Percentiles rank a stretch among this genome's conserved stretches.
Conservation (phyloP, 2,113 vertebrate species). For the Notarius quadriscutis region DNA sequence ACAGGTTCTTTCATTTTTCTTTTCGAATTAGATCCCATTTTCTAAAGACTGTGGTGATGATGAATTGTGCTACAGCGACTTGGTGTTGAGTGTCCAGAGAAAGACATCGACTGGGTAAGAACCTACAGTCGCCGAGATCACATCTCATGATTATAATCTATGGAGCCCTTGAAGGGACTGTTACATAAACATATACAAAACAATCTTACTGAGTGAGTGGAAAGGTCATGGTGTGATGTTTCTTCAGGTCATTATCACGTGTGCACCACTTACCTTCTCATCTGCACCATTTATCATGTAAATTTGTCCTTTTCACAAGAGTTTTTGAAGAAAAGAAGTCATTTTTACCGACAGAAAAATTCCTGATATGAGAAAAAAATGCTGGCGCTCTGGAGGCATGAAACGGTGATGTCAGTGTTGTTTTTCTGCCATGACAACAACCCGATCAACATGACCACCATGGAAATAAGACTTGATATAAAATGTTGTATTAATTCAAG, state of each 20-base stretch:
- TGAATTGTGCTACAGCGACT: constrained; percentile 77
- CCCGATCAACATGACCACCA: not conserved
- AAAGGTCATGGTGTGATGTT: too few relatives aligned
- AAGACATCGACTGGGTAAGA: constrained; percentile 63
- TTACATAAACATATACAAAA: too few relatives aligned
- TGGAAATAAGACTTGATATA: not conserved
- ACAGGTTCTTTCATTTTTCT: not conserved
- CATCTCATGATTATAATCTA: too few relatives aligned
- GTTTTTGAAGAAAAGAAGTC: too few relatives aligned
- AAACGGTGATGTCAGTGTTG: not conserved
- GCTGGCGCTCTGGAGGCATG: not conserved
- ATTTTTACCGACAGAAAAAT: not conserved
- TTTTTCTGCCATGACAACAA: not conserved
- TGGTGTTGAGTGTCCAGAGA: constrained; percentile 71
- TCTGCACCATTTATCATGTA: too few relatives aligned
- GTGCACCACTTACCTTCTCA: too few relatives aligned
- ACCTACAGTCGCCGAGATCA: too few relatives aligned
- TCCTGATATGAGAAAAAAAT: not conserved
- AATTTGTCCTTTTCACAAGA: too few relatives aligned
- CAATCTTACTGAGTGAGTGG: too few relatives aligned
- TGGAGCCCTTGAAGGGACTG: too few relatives aligned
- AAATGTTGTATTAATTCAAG: not conserved
- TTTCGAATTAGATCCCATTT: constrained; percentile 76
- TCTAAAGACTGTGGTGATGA: constrained; percentile 83
- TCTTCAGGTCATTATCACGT: too few relatives aligned